Percentiles rank a stretch among this genome's conserved stretches.
These are phyloP conservation scores for Enchytraeus crypticus DNA, from an alignment of 2,888 invertebrate species.

Conservation along the genomic window DNA sequence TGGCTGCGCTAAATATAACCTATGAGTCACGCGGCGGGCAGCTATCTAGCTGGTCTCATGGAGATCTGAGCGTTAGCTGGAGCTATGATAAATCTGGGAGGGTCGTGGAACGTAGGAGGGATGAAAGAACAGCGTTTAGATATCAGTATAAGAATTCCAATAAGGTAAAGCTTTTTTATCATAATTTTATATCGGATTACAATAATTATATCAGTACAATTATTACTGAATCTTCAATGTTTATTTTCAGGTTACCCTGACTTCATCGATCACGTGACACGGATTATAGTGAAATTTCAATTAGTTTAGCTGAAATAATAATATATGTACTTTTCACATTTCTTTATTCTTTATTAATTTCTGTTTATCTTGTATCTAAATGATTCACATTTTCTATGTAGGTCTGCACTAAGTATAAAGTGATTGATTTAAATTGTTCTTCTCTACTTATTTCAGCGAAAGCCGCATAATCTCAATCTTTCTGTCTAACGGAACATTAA, in stretches of 20 bases:
- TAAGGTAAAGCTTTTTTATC: slow-evolving; percentile 33
- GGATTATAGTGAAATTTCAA: too few relatives aligned
- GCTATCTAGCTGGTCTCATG: slow-evolving; percentile 83
- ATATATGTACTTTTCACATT: too few relatives aligned
- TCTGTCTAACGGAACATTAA: too few relatives aligned
- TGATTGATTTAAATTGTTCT: too few relatives aligned
- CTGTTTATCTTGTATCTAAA: too few relatives aligned
- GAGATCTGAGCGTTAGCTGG: slow-evolving; percentile 51
- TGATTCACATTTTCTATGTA: too few relatives aligned
- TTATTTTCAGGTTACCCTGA: too few relatives aligned
- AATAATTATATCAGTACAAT: neutral
- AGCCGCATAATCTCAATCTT: too few relatives aligned
- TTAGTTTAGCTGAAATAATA: too few relatives aligned
- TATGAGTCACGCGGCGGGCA: slow-evolving; percentile 69
- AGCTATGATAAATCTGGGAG: slow-evolving; percentile 46
- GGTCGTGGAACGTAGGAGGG: slow-evolving; percentile 75
- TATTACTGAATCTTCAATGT: neutral
- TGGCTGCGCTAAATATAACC: slow-evolving; percentile 78
- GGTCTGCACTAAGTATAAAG: too few relatives aligned
- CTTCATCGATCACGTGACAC: too few relatives aligned
- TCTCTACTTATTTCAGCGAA: too few relatives aligned
- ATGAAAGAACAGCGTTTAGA: slow-evolving; percentile 78
- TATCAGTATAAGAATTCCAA: slow-evolving; percentile 86
- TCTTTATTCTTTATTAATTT: neutral
- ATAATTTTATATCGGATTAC: neutral